Percentiles rank a stretch among this genome's conserved stretches.
Evolutionary conservation across 2,797 vertebrate genomes (phyloP).

Genomic region (Chanos chanos): DNA sequence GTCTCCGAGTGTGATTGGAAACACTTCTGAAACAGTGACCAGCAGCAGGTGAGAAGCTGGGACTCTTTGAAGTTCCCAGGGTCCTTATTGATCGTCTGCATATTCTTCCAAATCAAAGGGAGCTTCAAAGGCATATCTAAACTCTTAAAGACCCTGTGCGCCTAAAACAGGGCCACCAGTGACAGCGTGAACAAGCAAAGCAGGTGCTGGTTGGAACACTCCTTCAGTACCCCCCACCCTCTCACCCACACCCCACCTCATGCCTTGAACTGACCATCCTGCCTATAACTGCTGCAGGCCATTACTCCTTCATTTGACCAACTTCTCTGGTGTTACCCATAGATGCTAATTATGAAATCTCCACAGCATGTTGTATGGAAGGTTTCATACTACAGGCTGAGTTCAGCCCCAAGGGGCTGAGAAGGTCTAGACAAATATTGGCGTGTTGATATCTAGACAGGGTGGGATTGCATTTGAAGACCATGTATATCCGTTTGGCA

Average conservation of each 20-base stretch:
- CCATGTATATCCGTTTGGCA: no score
- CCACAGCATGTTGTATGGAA: no score
- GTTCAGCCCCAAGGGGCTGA: no score
- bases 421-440: no score
- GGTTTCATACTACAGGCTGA: no score
- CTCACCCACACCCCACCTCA: conserved; percentile 30
- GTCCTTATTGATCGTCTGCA: conserved; percentile 76
- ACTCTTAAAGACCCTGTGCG: conserved; percentile 70
- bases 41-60: conserved; percentile 78
- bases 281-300: background rate
- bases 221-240: conserved; percentile 7
- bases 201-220: conserved; percentile 67
- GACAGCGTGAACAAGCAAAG: conserved; percentile 77
- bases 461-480: no score
- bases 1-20: conserved; percentile 67
- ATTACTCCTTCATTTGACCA: conserved; percentile 56
- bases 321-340: conserved; percentile 20
- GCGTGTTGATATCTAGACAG: no score
- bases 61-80: conserved; percentile 77
- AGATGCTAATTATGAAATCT: conserved; percentile 21
- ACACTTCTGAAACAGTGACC: conserved; percentile 81
- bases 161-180: conserved; percentile 64
- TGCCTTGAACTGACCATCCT: no score
- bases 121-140: conserved; percentile 76
- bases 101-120: conserved; percentile 81